Evolutionary conservation across 2,888 invertebrate species (phyloP).

Genomic region (Rhorus exstirpatorius): DNA sequence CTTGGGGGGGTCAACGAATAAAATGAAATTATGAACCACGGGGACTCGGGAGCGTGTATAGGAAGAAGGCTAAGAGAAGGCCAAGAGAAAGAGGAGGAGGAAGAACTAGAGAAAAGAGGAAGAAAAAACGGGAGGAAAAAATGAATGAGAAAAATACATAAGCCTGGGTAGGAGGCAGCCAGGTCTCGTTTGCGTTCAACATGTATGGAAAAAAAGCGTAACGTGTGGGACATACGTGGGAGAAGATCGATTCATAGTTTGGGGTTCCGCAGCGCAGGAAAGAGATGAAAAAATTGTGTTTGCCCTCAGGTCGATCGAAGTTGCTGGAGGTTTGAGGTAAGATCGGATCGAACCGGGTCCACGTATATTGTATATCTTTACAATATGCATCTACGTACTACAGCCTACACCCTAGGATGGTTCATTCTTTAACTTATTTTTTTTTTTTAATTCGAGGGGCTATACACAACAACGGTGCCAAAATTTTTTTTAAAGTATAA

Average conservation of each 20-base stretch:
- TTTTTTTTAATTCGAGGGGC: conserved; percentile 10
- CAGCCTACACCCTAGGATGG: conserved; percentile 4
- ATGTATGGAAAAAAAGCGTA: not conserved
- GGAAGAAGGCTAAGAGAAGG: conserved; percentile 21
- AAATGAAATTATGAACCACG: conserved; percentile 65
- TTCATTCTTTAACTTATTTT: not conserved
- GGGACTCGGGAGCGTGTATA: conserved; percentile 30
- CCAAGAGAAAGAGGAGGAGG: conserved; percentile 38
- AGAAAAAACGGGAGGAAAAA: conserved; percentile 43
- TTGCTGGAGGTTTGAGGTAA: conserved; percentile 34
- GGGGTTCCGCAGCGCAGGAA: conserved; percentile 27
- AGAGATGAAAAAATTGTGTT: conserved; percentile 54
- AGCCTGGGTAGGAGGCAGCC: conserved; percentile 42
- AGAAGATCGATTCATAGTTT: conserved; percentile 28
- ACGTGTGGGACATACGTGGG: conserved; percentile 48
- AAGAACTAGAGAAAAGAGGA: conserved; percentile 34
- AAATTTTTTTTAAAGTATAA: too few species aligned
- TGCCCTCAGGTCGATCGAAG: conserved; percentile 58
- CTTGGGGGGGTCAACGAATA: conserved; percentile 72
- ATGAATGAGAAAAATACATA: conserved; percentile 36
- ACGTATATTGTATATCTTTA: conserved; percentile 50
- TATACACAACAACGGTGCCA: too few species aligned
- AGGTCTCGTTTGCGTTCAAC: conserved; percentile 12
- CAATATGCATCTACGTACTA: conserved; percentile 3
- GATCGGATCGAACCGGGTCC: conserved; percentile 50